phyloP scores from a whole-genome alignment of 2,797 vertebrate genomes.

The Sciurus vulgaris region DNA sequence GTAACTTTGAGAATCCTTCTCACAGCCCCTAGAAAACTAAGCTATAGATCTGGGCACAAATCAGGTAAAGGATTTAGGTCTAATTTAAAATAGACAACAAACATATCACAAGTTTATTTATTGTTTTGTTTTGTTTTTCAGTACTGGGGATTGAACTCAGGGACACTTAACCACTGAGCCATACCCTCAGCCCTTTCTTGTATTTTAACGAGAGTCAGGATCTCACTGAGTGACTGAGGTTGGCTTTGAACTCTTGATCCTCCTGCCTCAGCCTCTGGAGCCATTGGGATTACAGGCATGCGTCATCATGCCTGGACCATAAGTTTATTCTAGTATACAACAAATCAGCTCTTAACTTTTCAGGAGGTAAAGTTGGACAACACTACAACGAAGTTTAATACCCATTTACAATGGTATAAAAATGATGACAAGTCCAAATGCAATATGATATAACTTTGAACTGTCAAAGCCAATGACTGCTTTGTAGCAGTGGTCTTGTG shows the following conservation, averaged over 20 bases:
- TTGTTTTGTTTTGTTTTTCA: not conserved
- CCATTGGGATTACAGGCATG: too few species aligned
- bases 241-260: too few species aligned
- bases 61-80: slow-evolving; percentile 20
- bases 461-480: not conserved
- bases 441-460: not conserved
- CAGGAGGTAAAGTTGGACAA: slow-evolving; percentile 49
- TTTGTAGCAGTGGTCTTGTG: not conserved
- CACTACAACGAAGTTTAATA: slow-evolving; percentile 34
- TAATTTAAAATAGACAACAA: slow-evolving; percentile 45
- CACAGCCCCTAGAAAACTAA: not conserved
- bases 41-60: not conserved
- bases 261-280: too few species aligned
- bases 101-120: not conserved
- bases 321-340: slow-evolving; percentile 40
- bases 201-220: too few species aligned
- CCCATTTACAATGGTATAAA: slow-evolving; percentile 16
- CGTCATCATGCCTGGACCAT: not conserved
- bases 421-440: slow-evolving; percentile 45
- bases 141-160: too few species aligned
- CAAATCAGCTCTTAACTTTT: slow-evolving; percentile 46
- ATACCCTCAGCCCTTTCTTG: too few species aligned
- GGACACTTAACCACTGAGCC: too few species aligned
- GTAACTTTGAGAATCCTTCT: not conserved
- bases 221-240: too few species aligned